phyloP scores from a whole-genome alignment of 1,140 invertebrate species.

The Lasioglossum albipes region DNA sequence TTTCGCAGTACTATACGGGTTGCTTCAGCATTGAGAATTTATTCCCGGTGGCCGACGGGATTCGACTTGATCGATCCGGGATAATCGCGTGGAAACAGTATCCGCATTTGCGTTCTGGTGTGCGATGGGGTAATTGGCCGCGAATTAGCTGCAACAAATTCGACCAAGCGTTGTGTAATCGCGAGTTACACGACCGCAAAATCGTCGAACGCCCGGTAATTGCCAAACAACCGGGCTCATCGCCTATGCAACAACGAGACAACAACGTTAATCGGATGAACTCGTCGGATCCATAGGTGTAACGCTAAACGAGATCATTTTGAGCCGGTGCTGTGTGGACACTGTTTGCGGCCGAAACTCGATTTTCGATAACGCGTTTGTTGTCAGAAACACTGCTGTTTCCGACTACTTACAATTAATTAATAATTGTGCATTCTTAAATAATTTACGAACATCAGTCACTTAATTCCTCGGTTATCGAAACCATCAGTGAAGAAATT shows the following conservation, averaged over 20 bases:
- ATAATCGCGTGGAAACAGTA: neutral
- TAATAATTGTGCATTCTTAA: too few species aligned
- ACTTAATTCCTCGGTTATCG: too few species aligned
- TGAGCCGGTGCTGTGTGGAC: neutral
- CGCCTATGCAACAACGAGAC: neutral
- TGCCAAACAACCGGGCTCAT: slow-evolving; percentile 4
- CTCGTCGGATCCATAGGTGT: neutral
- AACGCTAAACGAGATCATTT: slow-evolving; percentile 8
- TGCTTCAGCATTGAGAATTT: neutral
- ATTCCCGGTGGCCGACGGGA: neutral
- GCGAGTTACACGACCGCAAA: neutral
- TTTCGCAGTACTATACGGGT: too few species aligned
- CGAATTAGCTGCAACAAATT: slow-evolving; percentile 5
- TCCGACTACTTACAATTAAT: too few species aligned
- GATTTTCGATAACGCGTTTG: neutral
- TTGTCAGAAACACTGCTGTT: too few species aligned
- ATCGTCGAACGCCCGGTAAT: neutral
- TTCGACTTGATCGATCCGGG: neutral
- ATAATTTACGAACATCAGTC: too few species aligned
- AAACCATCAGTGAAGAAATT: too few species aligned
- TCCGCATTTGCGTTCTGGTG: neutral
- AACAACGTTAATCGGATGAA: slow-evolving; percentile 2
- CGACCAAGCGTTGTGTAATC: neutral
- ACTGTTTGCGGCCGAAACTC: neutral
- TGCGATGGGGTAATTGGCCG: neutral